Evolutionary conservation across 2,888 invertebrate genomes (phyloP).

Genomic region (Beris chalybata): DNA sequence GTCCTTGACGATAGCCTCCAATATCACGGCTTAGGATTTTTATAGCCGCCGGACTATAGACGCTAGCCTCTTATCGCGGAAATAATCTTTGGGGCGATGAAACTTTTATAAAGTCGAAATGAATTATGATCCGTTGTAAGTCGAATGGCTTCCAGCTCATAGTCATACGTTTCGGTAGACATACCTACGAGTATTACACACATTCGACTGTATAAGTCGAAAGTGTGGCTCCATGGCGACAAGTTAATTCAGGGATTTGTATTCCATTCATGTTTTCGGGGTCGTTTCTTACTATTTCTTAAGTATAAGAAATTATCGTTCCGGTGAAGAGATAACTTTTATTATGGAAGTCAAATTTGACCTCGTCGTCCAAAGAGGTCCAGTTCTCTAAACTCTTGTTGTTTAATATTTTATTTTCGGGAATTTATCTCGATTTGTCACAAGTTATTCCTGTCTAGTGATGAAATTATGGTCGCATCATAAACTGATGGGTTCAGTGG

Average conservation of each 20-base stretch:
- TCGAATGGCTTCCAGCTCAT: not conserved
- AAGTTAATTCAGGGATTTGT: slow-evolving; percentile 27
- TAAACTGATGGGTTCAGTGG: slow-evolving; percentile 6
- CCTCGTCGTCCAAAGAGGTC: not conserved
- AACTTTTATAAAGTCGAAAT: slow-evolving; percentile 19
- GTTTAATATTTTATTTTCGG: slow-evolving; percentile 3
- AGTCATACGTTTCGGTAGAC: not conserved
- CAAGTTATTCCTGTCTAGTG: not conserved
- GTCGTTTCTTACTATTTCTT: slow-evolving; percentile 4
- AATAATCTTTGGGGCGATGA: slow-evolving; percentile 10
- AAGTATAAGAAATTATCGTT: slow-evolving; percentile 2
- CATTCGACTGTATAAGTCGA: not conserved
- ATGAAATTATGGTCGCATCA: slow-evolving; percentile 20
- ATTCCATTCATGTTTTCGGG: slow-evolving; percentile 28
- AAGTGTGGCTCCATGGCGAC: slow-evolving; percentile 1
- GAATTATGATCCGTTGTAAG: not conserved
- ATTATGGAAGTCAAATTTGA: not conserved
- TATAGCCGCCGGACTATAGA: slow-evolving; percentile 12
- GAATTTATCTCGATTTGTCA: slow-evolving; percentile 9
- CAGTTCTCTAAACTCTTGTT: not conserved
- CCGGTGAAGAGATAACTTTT: slow-evolving; percentile 6
- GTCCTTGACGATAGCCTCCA: too few relatives aligned
- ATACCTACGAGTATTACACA: not conserved
- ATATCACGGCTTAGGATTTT: slow-evolving; percentile 2
- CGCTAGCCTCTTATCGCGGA: slow-evolving; percentile 9